A percentile compares a stretch with the other conserved stretches of the same genome.
phyloP scores from a whole-genome alignment of 2,797 vertebrate genomes.

The Halcyon smyrnensis region DNA sequence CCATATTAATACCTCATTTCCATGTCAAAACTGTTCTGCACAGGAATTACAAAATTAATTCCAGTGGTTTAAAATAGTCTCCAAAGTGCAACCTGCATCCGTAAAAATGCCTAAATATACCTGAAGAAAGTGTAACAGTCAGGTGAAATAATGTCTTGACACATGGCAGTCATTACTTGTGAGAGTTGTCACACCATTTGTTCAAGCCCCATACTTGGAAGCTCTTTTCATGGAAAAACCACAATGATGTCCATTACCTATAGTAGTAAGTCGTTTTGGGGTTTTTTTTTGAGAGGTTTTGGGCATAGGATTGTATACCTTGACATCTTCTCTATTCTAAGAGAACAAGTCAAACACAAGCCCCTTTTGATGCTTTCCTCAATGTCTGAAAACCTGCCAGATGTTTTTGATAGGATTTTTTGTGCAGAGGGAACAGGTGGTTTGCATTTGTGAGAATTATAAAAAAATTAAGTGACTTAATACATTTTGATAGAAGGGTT shows the following conservation, averaged over 20 bases:
- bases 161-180: background rate
- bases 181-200: background rate
- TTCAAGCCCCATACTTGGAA: background rate
- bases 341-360: background rate
- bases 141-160: background rate
- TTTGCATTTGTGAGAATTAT: background rate
- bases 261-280: background rate
- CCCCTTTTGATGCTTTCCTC: background rate
- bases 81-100: background rate
- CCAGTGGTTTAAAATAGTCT: background rate
- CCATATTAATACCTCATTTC: background rate
- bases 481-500: background rate
- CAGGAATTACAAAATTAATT: background rate
- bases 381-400: background rate
- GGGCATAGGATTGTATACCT: background rate
- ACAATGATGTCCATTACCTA: background rate
- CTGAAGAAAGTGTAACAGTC: background rate
- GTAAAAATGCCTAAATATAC: background rate
- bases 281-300: rapidly evolving
- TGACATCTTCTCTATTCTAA: background rate
- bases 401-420: background rate
- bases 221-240: background rate
- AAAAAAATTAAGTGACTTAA: background rate
- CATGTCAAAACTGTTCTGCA: background rate
- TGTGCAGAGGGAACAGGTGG: background rate